Conservation (phyloP, 30 jellyfish, hydroid and myxozoan species). For the Aurelia aurita complex sp. Pacific region DNA sequence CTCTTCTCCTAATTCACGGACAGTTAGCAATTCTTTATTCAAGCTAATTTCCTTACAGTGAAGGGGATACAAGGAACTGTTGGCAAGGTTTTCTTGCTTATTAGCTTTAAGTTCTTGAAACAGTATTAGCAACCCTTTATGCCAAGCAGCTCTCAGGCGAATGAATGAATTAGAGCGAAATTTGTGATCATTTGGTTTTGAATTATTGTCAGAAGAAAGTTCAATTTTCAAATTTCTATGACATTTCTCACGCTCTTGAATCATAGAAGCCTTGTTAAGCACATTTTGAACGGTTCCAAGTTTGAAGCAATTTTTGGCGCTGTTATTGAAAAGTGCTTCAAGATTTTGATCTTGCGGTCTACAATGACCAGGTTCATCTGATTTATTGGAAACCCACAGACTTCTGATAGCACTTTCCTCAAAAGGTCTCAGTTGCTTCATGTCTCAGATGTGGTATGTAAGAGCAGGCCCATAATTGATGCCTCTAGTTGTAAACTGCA, state of each 20-base stretch:
- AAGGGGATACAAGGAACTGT: no score
- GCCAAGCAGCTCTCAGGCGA: no score
- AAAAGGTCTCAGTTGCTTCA: slow-evolving; percentile 35
- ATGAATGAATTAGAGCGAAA: no score
- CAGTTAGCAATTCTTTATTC: no score
- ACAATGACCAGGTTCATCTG: background rate
- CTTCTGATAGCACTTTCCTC: slow-evolving; percentile 11
- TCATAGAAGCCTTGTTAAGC: slow-evolving; percentile 2
- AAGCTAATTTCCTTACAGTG: no score
- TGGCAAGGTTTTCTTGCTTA: no score
- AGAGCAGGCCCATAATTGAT: slow-evolving; percentile 25
- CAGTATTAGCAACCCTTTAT: no score
- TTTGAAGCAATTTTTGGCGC: slow-evolving; percentile 20
- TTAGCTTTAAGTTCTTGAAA: no score
- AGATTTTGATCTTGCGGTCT: background rate
- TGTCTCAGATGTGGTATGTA: background rate
- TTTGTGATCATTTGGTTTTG: no score
- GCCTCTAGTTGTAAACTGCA: slow-evolving; percentile 27
- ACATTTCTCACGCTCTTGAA: slow-evolving; percentile 9
- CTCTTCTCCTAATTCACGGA: no score
- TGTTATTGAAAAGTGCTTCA: background rate
- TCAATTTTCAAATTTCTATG: slow-evolving; percentile 16
- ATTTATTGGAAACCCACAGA: slow-evolving; percentile 24
- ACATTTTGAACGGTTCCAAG: background rate
- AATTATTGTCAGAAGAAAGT: background rate